Evolutionary conservation across 2,113 vertebrate genomes (phyloP).

Genomic region (Mormyrus iriodes): DNA sequence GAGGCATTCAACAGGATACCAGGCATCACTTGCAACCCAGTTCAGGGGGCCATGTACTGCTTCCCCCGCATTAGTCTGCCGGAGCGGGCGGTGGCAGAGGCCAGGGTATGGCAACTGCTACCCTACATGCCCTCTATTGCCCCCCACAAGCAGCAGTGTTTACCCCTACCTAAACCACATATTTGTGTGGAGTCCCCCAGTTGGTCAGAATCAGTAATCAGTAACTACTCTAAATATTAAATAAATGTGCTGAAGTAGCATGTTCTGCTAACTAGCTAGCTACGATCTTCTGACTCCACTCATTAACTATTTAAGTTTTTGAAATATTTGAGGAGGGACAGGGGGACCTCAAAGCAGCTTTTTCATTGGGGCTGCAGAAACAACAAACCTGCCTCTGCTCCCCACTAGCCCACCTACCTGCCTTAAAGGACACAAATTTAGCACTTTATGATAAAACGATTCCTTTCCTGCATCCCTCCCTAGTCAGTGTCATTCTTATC

Average conservation of each 20-base stretch:
- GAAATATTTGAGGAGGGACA: background rate
- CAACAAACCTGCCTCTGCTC: background rate
- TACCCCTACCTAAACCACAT: background rate
- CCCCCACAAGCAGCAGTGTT: background rate
- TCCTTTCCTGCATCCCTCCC: background rate
- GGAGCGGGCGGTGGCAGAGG: constrained; percentile 46
- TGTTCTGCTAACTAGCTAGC: background rate
- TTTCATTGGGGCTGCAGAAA: background rate
- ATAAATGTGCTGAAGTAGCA: background rate
- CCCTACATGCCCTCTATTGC: background rate
- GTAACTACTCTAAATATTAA: background rate
- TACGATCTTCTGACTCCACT: background rate
- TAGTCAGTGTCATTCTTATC: background rate
- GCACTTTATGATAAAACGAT: background rate
- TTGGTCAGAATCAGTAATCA: background rate
- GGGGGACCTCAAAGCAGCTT: background rate
- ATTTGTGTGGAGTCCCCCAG: background rate
- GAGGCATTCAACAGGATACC: constrained; percentile 56
- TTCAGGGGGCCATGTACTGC: constrained; percentile 75
- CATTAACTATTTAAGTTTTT: background rate
- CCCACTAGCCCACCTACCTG: background rate
- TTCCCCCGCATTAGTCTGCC: constrained; percentile 65
- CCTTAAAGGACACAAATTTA: background rate
- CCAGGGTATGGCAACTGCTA: constrained; percentile 50
- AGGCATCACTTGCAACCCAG: constrained; percentile 67